Percentiles rank a stretch among this genome's conserved stretches.
Evolutionary conservation across 1,140 invertebrate genomes (phyloP).

Genomic region (Muscidifurax raptorellus): DNA sequence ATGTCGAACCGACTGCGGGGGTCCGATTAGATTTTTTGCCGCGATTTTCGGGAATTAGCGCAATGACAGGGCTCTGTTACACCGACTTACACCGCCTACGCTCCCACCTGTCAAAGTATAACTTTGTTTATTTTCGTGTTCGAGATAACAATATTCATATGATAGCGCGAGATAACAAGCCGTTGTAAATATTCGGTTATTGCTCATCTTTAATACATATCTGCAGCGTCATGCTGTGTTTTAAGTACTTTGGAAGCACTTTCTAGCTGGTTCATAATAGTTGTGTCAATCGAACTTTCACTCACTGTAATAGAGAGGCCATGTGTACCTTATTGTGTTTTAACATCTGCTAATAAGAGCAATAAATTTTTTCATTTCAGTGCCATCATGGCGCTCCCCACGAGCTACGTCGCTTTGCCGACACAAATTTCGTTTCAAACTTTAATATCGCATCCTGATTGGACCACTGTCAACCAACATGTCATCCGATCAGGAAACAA

Average conservation of each 20-base stretch:
- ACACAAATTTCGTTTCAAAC: constrained; percentile 66
- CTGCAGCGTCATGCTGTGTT: too few relatives aligned
- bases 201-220: too few relatives aligned
- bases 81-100: background rate
- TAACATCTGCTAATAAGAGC: background rate
- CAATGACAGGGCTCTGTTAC: too few relatives aligned
- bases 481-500: constrained; percentile 63
- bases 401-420: constrained; percentile 67
- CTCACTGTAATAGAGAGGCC: too few relatives aligned
- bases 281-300: too few relatives aligned
- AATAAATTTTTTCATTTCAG: constrained; percentile 59
- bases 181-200: too few relatives aligned
- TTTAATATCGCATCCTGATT: constrained; percentile 58
- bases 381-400: constrained; percentile 68
- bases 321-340: too few relatives aligned
- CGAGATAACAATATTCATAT: background rate
- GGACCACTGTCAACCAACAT: constrained; percentile 60
- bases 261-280: too few relatives aligned
- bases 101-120: background rate
- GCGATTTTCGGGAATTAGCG: background rate
- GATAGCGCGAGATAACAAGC: too few relatives aligned
- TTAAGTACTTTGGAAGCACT: too few relatives aligned
- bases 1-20: background rate
- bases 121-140: background rate
- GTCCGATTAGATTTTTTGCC: background rate